Base-by-base conservation (phyloP, 1,140 invertebrate species). In the Oryctes rhinoceros region DNA sequence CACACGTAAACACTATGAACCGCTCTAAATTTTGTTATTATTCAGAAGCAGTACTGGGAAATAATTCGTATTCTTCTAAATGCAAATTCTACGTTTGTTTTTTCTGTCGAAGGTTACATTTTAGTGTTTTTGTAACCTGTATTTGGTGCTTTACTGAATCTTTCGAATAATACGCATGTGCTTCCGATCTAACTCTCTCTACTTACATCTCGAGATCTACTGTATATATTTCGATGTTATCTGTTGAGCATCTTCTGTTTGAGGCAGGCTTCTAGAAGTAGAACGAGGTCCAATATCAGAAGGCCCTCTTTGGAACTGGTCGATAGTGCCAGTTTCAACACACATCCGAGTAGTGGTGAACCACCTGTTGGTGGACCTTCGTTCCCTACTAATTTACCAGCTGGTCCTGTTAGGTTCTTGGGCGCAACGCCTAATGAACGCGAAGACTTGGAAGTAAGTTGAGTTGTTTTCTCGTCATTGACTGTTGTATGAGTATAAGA, bases 271-370 rank as follows among this genome's bases (percentile, higher is more conserved):
- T 81, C 84, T 49, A 81, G 87, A 79, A 86, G 86, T 62, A 81
- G 86, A 37, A 87, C 85, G 53, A 81, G 85, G 44, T 84, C 86
- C 4, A 90, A 90, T 77, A 89, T 91, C 4, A 88, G 91, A 79
- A 89, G 94, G 79, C 93, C 94, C 20, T 93, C 91, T 83, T 88
- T 95, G 62, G 94, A 95, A 84, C 87, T 95, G 15, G 93, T 96
- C 0, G 94, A 96, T 85, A 93, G 93, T 81, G 93, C 92, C 78
- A 94, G 92, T 79, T 96, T 95, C 87, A 93, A 94, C 80, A 94
- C 94, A 0, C 91, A 94, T 82, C 92, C 85, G 6, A 83, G 81
- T 30, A 81, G 82, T 44, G 80, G 80, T 18, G 75, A 82, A 80
- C 85, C 81, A 76, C 79, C 81, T 78, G 81, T 74, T 80, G 88